phyloP scores from a whole-genome alignment of 2,888 invertebrate genomes.

The Machimus rusticus region DNA sequence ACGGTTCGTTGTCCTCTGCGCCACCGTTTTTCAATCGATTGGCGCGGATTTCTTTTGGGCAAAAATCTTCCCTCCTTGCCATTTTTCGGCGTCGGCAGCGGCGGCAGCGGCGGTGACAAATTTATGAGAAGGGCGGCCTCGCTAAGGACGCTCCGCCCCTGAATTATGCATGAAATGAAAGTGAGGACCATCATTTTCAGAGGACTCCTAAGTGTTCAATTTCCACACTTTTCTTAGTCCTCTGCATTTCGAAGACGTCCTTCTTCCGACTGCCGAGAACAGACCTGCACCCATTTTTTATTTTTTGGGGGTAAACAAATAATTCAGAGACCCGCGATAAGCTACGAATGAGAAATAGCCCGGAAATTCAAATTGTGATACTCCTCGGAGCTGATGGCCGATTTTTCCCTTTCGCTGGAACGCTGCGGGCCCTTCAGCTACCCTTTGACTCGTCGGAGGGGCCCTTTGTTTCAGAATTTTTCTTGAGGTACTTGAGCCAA shows the following conservation, averaged over 20 bases:
- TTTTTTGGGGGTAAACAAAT: not conserved
- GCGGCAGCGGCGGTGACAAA: not conserved
- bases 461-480: not conserved
- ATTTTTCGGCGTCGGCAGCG: not conserved
- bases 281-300: not conserved
- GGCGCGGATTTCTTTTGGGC: not conserved
- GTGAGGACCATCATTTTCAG: not conserved
- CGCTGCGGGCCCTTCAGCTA: not conserved
- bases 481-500: not conserved
- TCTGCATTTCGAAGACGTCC: not conserved
- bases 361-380: not conserved
- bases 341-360: not conserved
- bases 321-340: not conserved
- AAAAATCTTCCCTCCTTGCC: not conserved
- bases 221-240: not conserved
- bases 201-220: not conserved
- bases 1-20: not conserved
- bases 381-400: not conserved
- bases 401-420: not conserved
- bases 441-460: not conserved
- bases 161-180: slow-evolving; percentile 16
- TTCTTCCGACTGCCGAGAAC: not conserved
- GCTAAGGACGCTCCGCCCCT: not conserved
- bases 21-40: not conserved
- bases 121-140: not conserved